Percentiles rank a stretch among this genome's conserved stretches.
phyloP scores from a whole-genome alignment of 2,888 invertebrate species.

The Chrysolina oricalcia region DNA sequence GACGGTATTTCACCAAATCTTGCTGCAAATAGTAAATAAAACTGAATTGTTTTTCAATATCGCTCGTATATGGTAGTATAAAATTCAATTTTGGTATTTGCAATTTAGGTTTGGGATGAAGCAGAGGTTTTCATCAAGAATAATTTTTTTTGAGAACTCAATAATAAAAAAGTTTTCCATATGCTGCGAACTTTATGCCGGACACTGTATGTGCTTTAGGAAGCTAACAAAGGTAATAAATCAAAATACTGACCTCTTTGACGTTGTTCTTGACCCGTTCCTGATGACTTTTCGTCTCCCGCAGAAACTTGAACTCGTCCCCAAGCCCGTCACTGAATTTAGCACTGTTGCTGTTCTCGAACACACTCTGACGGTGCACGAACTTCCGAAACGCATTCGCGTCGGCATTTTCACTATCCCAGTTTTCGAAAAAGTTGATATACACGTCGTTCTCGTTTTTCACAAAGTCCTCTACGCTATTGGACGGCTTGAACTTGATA shows the following conservation, averaged over 20 bases:
- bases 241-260: constrained; percentile 65
- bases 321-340: constrained; percentile 54
- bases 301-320: constrained; percentile 59
- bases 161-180: too few relatives aligned
- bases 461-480: constrained; percentile 59
- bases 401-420: constrained; percentile 63
- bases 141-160: too few relatives aligned
- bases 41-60: too few relatives aligned
- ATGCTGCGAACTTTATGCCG: too few relatives aligned
- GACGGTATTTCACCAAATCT: too few relatives aligned
- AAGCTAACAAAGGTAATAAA: background rate
- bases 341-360: constrained; percentile 53
- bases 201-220: too few relatives aligned
- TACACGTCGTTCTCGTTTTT: constrained; percentile 64
- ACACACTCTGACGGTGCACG: constrained; percentile 52
- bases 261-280: constrained; percentile 64
- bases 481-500: constrained; percentile 55
- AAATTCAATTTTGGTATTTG: too few relatives aligned
- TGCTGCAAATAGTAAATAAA: too few relatives aligned
- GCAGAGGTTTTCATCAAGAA: too few relatives aligned
- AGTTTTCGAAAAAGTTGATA: constrained; percentile 65
- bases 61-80: too few relatives aligned
- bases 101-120: too few relatives aligned
- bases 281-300: constrained; percentile 62
- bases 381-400: constrained; percentile 59